These are phyloP conservation scores for Pammene fasciana DNA, from an alignment of 2,888 invertebrate species.

Conservation along the genomic window DNA sequence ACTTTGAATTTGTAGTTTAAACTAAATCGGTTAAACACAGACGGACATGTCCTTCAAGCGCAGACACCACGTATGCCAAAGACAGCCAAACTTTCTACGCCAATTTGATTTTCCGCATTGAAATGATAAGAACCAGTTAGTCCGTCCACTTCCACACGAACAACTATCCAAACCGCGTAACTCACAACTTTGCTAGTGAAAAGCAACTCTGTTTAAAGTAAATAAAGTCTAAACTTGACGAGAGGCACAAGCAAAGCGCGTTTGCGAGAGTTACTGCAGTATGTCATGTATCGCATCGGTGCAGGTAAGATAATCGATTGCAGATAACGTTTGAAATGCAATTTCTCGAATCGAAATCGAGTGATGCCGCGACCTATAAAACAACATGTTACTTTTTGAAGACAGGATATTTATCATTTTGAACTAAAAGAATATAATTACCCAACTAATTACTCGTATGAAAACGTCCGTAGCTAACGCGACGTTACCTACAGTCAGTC, in stretches of 20 bases:
- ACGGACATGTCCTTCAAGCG: neutral
- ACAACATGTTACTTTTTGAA: neutral
- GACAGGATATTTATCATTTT: neutral
- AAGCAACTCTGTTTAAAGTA: neutral
- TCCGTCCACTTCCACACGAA: conserved; percentile 12
- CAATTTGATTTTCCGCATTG: conserved; percentile 33
- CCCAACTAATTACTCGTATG: too few species aligned
- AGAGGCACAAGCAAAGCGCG: neutral
- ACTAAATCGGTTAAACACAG: neutral
- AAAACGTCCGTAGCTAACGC: too few species aligned
- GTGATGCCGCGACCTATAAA: conserved; percentile 19
- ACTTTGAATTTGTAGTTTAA: too few species aligned
- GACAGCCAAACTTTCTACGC: conserved; percentile 34
- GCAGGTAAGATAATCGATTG: conserved; percentile 32
- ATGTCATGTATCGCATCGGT: conserved; percentile 31
- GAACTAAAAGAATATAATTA: neutral
- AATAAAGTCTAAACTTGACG: neutral
- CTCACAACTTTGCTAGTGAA: neutral
- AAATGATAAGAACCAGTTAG: conserved; percentile 33
- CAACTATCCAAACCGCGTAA: conserved; percentile 7
- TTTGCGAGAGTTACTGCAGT: conserved; percentile 9
- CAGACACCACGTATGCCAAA: neutral
- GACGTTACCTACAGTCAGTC: too few species aligned
- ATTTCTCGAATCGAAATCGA: conserved; percentile 33
- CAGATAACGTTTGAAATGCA: conserved; percentile 37